phyloP scores from a whole-genome alignment of 2,113 vertebrate species.

The Hirundichthys speculiger region DNA sequence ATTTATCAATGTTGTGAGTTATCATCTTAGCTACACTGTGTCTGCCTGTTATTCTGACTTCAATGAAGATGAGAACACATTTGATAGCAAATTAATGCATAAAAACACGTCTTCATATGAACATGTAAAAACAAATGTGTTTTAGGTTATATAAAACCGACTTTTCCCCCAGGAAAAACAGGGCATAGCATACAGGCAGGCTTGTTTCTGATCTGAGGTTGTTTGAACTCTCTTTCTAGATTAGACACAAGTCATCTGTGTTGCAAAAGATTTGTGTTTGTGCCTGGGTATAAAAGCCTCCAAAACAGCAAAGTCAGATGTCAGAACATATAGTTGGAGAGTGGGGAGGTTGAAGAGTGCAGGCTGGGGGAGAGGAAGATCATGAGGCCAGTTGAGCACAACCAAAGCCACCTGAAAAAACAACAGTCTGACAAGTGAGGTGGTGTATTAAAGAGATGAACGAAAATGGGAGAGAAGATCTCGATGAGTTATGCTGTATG shows the following conservation, averaged over 20 bases:
- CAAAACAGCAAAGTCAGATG: neutral
- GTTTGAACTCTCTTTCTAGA: neutral
- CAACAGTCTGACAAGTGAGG: neutral
- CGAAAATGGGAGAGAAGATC: neutral
- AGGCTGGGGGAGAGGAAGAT: neutral
- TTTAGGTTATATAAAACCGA: no score
- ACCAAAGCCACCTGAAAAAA: constrained; percentile 1
- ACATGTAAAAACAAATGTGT: no score
- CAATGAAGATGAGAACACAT: no score
- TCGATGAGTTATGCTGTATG: neutral
- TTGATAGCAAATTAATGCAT: no score
- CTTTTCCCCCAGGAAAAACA: no score
- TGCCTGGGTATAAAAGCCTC: neutral
- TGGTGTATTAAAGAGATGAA: fast-evolving
- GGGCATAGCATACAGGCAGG: no score
- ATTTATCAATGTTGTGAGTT: no score
- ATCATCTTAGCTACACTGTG: no score
- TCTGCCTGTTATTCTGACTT: no score
- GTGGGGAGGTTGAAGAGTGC: neutral
- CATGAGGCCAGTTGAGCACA: neutral
- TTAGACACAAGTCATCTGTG: neutral
- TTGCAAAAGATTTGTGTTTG: neutral
- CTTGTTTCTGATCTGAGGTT: neutral
- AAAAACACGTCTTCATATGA: no score
- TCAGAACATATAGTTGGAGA: neutral